Evolutionary conservation across 35 echinoderm and acorn worm genomes (phyloP), one percentile per base, ranked within the genome.

Genomic region (Diadema setosum): DNA sequence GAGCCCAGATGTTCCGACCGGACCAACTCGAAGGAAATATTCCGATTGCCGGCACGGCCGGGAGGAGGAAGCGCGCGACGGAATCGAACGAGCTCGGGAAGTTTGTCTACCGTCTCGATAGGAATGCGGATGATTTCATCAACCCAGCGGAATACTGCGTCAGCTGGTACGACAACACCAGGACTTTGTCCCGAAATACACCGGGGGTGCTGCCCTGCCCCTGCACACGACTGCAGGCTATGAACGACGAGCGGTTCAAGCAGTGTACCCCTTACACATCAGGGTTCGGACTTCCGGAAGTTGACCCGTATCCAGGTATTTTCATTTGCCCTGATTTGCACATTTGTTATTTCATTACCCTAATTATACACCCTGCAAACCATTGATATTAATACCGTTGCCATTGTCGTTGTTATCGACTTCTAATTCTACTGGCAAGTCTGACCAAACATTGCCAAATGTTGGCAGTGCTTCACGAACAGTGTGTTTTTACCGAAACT

Each of bases 51-150:
- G 73, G 73, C 14, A 0, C 73, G 3, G 31, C 61, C 20, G 12
- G 12, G 21, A 2, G 49, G 49, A 55, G 49, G 49, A 55, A n/a
- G 21, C 14, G 49, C 12, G 12, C 12, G 12, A 55, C 14, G 12
- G 21, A 12, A 55, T 16, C 14, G 12, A 16, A 1, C 5, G 11
- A 5, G 15, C 8, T 2, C 2, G 96, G 96, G 24, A 27, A 86
- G 48, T 99, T 91, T 91, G 88, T 95, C 35, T 90, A 81, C 32
- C 65, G 96, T 3, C 58, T 94, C 42, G 93, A 95, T 49, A 82
- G 34, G 21, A 99, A 98, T 52, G 60, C 61, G 40, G 70, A 81
- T 39, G 11, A 29, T 21, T 87, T 81, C 2, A 42, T 92, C 25
- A 98, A 98, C 63, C 76, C 83, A 14, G 91, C 91, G 39, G 42